Evolutionary conservation across 2,888 invertebrate genomes (phyloP).

Genomic region (Amiota mariae): DNA sequence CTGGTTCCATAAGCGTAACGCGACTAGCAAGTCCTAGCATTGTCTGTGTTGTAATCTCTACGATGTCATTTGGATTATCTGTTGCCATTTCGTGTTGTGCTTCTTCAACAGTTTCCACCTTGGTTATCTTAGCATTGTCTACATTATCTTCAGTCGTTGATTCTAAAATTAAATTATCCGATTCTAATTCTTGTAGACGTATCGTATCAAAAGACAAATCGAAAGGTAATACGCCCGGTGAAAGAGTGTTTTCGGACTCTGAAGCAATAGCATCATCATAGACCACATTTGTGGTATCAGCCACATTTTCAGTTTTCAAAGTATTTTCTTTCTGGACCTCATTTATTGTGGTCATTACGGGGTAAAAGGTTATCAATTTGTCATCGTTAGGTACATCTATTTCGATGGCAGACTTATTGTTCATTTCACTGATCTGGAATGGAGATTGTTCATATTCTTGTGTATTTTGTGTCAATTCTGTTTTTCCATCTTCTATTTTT

Average conservation of each 20-base stretch:
- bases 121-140: constrained; percentile 46
- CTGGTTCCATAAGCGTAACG: constrained; percentile 75
- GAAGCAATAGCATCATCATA: constrained; percentile 26
- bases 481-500: not conserved
- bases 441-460: constrained; percentile 37
- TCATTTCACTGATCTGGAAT: constrained; percentile 34
- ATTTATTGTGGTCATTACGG: constrained; percentile 47
- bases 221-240: constrained; percentile 68
- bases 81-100: constrained; percentile 55
- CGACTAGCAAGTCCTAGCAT: constrained; percentile 72
- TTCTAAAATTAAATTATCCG: constrained; percentile 68
- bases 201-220: constrained; percentile 58
- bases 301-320: constrained; percentile 6
- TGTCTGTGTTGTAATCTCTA: constrained; percentile 72
- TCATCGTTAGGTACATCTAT: constrained; percentile 37
- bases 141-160: constrained; percentile 57
- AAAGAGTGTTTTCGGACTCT: constrained; percentile 52
- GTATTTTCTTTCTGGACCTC: constrained; percentile 19
- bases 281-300: constrained; percentile 23
- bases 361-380: constrained; percentile 57
- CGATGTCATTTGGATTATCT: constrained; percentile 64
- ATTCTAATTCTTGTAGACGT: constrained; percentile 62
- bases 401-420: constrained; percentile 39
- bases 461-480: constrained; percentile 22
- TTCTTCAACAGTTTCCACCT: constrained; percentile 15